Conservation (phyloP, 2,888 invertebrate species). For the Zaprionus lineosus region DNA sequence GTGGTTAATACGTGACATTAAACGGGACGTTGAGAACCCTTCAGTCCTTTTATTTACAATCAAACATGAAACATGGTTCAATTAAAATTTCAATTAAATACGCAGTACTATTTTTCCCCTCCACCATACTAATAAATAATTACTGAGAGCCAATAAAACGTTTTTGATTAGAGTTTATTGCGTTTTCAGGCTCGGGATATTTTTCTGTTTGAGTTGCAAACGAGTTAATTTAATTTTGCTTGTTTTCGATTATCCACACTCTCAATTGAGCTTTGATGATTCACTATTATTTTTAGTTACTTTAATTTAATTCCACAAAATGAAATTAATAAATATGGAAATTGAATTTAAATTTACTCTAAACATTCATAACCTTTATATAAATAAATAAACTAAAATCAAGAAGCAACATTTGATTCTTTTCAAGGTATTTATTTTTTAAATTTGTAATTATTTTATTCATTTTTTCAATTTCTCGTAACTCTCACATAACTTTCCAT, state of each 20-base stretch:
- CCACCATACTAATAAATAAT: slow-evolving; percentile 13
- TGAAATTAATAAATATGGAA: background rate
- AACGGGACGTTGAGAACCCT: slow-evolving; percentile 25
- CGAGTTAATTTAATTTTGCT: too few species aligned
- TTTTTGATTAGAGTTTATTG: too few species aligned
- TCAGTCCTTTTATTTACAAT: slow-evolving; percentile 20
- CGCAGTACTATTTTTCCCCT: background rate
- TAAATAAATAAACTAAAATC: too few species aligned
- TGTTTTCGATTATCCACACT: too few species aligned
- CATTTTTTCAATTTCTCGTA: too few species aligned
- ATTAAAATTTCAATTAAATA: slow-evolving; percentile 54
- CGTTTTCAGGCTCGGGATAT: background rate
- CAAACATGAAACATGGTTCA: slow-evolving; percentile 37
- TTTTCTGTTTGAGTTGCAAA: slow-evolving; percentile 7
- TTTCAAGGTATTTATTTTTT: too few species aligned
- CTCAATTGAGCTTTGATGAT: too few species aligned
- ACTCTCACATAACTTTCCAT: too few species aligned
- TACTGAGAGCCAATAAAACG: slow-evolving; percentile 1
- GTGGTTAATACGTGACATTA: slow-evolving; percentile 49
- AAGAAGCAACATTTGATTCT: too few species aligned
- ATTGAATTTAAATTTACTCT: background rate
- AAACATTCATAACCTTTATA: too few species aligned
- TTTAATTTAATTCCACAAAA: background rate
- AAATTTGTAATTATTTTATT: too few species aligned
- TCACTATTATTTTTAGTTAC: too few species aligned